Evolutionary conservation across 2,888 invertebrate species (phyloP), one percentile per base, ranked within the genome.

Genomic region (Andrena minutula): DNA sequence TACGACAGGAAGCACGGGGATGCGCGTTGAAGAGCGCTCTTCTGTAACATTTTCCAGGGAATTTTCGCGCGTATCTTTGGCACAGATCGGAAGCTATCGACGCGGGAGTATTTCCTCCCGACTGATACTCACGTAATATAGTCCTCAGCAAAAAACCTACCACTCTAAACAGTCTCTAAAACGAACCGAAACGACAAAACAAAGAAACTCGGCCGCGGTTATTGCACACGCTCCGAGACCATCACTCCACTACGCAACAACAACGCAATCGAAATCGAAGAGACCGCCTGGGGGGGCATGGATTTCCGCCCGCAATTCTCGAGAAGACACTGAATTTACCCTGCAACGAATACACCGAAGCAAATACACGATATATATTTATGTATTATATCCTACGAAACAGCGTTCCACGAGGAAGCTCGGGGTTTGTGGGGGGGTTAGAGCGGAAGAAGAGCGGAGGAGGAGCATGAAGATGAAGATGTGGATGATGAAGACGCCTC

Each of bases 401-500:
- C 30, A 69, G 56, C 32, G 47, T 49, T 49, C 58, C 32, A 35
- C 5, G 23, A 10, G 53, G 72, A 69, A 58, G 16, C 49, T 60
- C 41, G 68, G 26, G 41, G 41, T 12, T 41, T 16, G 4, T 16
- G 41, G 58, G 41, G 41, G 47, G 23, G 47, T 23, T 68, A 65
- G 16, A 26, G 58, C 30, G 47, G 76, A 69, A 72, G 74, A 61
- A 82, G 60, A 75, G 60, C 41, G 32, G 72, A 65, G 56, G 35
- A 58, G 49, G 68, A 41, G 41, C 41, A 69, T 75, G 79, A 72
- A 75, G 79, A 83, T 20, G 77, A 77, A 68, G 71, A 72, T 41
- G 83, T 64, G 47, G 80, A 85, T 80, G 84, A 84, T 79, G 82
- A 84, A 84, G 88, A 89, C 86, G 88, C 88, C 86, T 89, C 84